These are phyloP conservation scores for Centropus bengalensis DNA, from an alignment of 2,113 vertebrate genomes.

Conservation along the genomic window DNA sequence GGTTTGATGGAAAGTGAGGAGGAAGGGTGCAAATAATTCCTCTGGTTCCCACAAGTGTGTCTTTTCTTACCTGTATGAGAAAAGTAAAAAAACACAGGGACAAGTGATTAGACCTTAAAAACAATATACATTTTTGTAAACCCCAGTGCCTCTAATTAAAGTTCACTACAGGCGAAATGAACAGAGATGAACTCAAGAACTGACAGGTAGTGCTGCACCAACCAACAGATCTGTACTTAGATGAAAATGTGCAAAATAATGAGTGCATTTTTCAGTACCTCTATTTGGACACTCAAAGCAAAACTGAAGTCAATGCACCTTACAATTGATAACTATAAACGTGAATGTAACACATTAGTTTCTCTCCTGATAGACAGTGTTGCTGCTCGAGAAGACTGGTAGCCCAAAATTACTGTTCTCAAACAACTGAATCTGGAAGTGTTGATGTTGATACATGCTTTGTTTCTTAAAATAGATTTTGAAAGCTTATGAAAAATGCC, in stretches of 20 bases:
- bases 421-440: not conserved
- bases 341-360: not conserved
- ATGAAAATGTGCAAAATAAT: not conserved
- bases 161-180: not conserved
- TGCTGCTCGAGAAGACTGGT: not conserved
- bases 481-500: not conserved
- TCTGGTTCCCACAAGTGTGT: not conserved
- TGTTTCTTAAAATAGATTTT: not conserved
- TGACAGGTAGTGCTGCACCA: not conserved
- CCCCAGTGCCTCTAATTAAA: not conserved
- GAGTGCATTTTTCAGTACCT: not conserved
- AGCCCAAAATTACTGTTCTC: not conserved
- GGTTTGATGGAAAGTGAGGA: not conserved
- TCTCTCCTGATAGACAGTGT: not conserved
- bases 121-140: not conserved
- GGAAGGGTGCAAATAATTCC: not conserved
- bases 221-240: not conserved
- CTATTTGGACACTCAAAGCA: not conserved
- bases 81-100: not conserved
- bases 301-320: not conserved
- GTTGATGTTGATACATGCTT: not conserved
- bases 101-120: not conserved
- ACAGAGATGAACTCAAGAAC: not conserved
- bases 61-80: not conserved
- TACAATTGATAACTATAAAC: not conserved